A percentile compares a stretch with the other conserved stretches of the same genome.
Conservation (phyloP, 2,797 vertebrate genomes). For the Neosilurus mollespiculum region DNA sequence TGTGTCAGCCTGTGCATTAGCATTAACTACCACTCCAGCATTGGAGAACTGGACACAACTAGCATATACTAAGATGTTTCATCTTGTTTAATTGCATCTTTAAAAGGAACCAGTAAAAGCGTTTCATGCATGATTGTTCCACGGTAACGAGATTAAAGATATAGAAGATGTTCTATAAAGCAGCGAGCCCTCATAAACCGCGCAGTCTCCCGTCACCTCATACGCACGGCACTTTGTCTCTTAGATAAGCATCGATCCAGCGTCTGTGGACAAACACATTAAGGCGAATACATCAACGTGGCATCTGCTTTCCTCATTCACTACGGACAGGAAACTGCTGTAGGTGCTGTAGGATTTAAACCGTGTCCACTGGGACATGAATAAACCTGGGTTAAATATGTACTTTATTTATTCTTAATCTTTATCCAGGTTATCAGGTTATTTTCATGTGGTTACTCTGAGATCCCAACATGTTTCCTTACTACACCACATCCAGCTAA, state of each 20-base stretch:
- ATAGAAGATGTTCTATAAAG: slow-evolving; percentile 42
- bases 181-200: slow-evolving; percentile 65
- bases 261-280: slow-evolving; percentile 64
- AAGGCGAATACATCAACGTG: slow-evolving; percentile 58
- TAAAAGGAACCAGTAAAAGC: background rate
- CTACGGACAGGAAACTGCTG: slow-evolving; percentile 61
- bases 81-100: background rate
- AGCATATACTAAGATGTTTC: background rate
- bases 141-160: background rate
- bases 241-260: slow-evolving; percentile 67
- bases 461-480: background rate
- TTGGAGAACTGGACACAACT: background rate
- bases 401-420: background rate
- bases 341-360: slow-evolving; percentile 63
- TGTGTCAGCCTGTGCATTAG: background rate
- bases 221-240: background rate
- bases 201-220: slow-evolving; percentile 52
- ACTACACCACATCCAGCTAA: too few species aligned
- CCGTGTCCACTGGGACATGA: slow-evolving; percentile 40
- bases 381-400: slow-evolving; percentile 5
- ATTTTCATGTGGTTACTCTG: background rate
- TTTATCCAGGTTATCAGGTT: too few species aligned
- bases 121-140: too few species aligned
- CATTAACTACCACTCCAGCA: background rate
- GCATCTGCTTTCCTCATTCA: slow-evolving; percentile 53